phyloP scores from a whole-genome alignment of 2,888 invertebrate species.

The Dascillus cervinus region DNA sequence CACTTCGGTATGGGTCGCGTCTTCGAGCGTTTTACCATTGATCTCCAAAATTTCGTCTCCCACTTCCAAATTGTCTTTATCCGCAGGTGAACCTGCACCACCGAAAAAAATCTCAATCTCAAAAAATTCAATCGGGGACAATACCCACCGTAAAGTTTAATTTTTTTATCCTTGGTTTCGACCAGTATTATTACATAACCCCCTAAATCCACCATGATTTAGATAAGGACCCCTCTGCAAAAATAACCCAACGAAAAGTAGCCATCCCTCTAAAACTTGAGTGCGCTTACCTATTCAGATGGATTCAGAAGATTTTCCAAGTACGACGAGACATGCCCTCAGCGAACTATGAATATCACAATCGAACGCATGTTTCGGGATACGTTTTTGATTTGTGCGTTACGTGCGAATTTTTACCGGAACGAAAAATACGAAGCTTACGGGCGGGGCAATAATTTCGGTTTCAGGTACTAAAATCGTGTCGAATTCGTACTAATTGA shows the following conservation, averaged over 20 bases:
- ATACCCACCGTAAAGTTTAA: constrained; percentile 78
- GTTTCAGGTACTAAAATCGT: constrained; percentile 32
- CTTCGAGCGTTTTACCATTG: constrained; percentile 86
- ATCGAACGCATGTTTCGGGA: constrained; percentile 17
- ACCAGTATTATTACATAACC: constrained; percentile 93
- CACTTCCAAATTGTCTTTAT: constrained; percentile 87
- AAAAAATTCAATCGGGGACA: neutral
- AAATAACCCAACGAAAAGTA: constrained; percentile 2
- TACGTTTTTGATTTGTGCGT: constrained; percentile 28
- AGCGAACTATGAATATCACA: constrained; percentile 16
- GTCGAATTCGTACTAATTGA: constrained; percentile 22
- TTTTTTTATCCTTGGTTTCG: constrained; percentile 89
- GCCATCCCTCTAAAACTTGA: constrained; percentile 1
- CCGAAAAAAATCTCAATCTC: neutral
- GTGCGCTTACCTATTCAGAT: neutral
- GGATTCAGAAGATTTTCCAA: constrained; percentile 8
- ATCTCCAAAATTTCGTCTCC: constrained; percentile 97
- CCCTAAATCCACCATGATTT: constrained; percentile 76
- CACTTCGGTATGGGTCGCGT: constrained; percentile 86
- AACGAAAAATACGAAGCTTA: constrained; percentile 13
- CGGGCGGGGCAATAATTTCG: constrained; percentile 10
- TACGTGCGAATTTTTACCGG: constrained; percentile 12
- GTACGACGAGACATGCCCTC: constrained; percentile 8
- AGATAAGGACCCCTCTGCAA: constrained; percentile 6
- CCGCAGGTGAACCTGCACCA: constrained; percentile 73